Percentiles rank a stretch among this genome's conserved stretches.
These are phyloP conservation scores for Hyla sarda DNA, from an alignment of 2,113 vertebrate genomes.

Conservation along the genomic window DNA sequence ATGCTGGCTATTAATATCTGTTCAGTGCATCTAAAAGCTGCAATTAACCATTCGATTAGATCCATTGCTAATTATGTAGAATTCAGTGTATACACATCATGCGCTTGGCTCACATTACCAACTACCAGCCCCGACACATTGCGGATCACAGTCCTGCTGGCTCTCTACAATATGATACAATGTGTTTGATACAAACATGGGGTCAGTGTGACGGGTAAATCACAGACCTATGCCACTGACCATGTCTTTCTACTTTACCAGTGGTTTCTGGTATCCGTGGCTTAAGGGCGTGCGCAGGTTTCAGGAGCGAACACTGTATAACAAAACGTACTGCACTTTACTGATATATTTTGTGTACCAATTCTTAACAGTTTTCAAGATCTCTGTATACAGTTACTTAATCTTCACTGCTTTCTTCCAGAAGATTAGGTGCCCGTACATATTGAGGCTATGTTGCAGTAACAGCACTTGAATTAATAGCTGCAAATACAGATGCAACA, in stretches of 20 bases:
- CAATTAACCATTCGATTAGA: slow-evolving; percentile 59
- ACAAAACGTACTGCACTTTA: too few species aligned
- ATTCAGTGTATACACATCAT: slow-evolving; percentile 52
- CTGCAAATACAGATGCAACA: too few species aligned
- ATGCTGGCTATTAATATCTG: slow-evolving; percentile 58
- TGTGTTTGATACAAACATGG: background rate
- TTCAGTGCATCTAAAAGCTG: slow-evolving; percentile 58
- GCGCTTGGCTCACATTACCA: slow-evolving; percentile 49
- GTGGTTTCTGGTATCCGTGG: background rate
- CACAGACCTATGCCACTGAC: background rate
- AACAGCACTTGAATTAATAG: too few species aligned
- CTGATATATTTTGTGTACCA: too few species aligned
- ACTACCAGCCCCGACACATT: slow-evolving; percentile 15
- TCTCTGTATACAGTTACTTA: too few species aligned
- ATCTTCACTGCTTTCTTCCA: too few species aligned
- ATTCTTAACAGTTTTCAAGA: too few species aligned
- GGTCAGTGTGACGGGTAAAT: background rate
- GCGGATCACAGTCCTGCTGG: background rate
- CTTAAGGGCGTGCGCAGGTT: background rate
- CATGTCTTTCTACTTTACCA: background rate
- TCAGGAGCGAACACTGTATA: too few species aligned
- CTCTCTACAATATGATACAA: background rate
- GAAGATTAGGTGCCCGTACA: too few species aligned
- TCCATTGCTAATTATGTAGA: slow-evolving; percentile 55
- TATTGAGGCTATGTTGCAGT: too few species aligned